Evolutionary conservation across 2,888 invertebrate genomes (phyloP).

Genomic region (Epiblema foenella): DNA sequence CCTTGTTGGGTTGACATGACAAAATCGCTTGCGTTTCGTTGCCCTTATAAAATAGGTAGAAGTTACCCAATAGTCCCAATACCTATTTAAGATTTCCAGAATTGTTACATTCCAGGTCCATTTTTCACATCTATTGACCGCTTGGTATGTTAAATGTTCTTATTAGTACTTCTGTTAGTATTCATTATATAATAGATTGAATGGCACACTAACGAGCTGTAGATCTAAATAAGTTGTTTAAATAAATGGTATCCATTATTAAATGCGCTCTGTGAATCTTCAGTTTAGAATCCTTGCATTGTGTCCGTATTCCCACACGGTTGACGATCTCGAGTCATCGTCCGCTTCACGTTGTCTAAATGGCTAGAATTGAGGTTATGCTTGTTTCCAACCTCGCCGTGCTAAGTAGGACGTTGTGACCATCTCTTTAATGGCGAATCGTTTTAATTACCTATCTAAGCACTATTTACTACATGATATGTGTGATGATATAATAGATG

Average conservation of each 20-base stretch:
- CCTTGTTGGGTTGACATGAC: constrained; percentile 6
- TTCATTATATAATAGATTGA: too few relatives aligned
- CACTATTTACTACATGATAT: not conserved
- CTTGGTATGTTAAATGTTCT: too few relatives aligned
- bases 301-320: constrained; percentile 15
- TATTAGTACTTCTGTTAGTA: too few relatives aligned
- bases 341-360: constrained; percentile 3
- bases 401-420: not conserved
- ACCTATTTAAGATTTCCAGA: not conserved
- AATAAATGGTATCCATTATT: not conserved
- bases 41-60: not conserved
- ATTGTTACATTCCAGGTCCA: not conserved
- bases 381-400: constrained; percentile 12
- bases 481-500: not conserved
- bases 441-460: not conserved
- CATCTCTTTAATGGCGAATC: not conserved
- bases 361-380: constrained; percentile 13
- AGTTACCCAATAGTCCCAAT: not conserved
- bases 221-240: not conserved
- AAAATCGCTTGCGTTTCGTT: constrained; percentile 2
- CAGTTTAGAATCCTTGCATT: not conserved
- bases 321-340: constrained; percentile 14
- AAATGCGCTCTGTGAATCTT: not conserved
- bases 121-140: not conserved
- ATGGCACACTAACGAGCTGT: not conserved